These are phyloP conservation scores for Lutjanus campechanus DNA, from an alignment of 2,797 vertebrate species.

Conservation along the genomic window DNA sequence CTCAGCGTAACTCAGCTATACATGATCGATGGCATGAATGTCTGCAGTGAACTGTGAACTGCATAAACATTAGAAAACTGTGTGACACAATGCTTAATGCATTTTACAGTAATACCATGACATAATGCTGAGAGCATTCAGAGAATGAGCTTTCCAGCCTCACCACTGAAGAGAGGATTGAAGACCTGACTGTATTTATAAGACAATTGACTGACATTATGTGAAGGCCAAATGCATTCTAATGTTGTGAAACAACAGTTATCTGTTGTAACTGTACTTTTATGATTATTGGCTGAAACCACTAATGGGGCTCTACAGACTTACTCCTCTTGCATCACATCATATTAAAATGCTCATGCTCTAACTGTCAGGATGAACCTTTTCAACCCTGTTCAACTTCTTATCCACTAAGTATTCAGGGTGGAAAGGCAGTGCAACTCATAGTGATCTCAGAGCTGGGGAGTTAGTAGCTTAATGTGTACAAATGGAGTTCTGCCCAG, in stretches of 20 bases:
- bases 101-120: slow-evolving; percentile 33
- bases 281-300: slow-evolving; percentile 55
- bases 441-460: slow-evolving; percentile 26
- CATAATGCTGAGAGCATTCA: slow-evolving; percentile 26
- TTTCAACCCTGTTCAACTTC: slow-evolving; percentile 40
- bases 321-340: slow-evolving; percentile 32
- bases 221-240: slow-evolving; percentile 21
- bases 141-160: slow-evolving; percentile 22
- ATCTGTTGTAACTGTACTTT: slow-evolving; percentile 42
- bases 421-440: slow-evolving; percentile 13
- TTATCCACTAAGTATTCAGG: slow-evolving; percentile 31
- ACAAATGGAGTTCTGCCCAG: not conserved
- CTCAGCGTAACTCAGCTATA: slow-evolving; percentile 71
- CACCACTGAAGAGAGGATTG: not conserved
- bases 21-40: slow-evolving; percentile 80
- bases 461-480: slow-evolving; percentile 5
- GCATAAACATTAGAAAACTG: slow-evolving; percentile 45
- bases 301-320: slow-evolving; percentile 51
- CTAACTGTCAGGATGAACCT: slow-evolving; percentile 35
- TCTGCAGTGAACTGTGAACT: slow-evolving; percentile 77
- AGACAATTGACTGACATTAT: slow-evolving; percentile 10
- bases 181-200: slow-evolving; percentile 4
- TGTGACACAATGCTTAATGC: slow-evolving; percentile 18
- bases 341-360: slow-evolving; percentile 30
- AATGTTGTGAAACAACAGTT: slow-evolving; percentile 28